Evolutionary conservation across 2,797 vertebrate genomes (phyloP).

Genomic region (Enteromius afrohamiltoni): DNA sequence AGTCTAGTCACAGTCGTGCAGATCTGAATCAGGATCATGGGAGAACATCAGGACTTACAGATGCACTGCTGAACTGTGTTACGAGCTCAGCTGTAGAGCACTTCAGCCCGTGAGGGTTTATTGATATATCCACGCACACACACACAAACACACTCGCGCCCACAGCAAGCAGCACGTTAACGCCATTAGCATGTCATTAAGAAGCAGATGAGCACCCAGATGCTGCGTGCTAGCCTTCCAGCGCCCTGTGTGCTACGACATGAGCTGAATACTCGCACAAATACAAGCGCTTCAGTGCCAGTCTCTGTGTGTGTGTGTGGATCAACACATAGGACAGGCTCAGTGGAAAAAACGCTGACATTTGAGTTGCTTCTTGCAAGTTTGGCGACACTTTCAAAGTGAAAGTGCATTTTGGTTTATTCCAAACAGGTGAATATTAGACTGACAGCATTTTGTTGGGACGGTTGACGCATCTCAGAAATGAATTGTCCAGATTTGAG

Average conservation of each 20-base stretch:
- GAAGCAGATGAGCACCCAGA: slow-evolving; percentile 57
- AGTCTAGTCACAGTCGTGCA: neutral
- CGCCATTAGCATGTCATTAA: slow-evolving; percentile 61
- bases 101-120: slow-evolving; percentile 24
- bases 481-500: neutral
- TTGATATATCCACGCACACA: slow-evolving; percentile 27
- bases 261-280: slow-evolving; percentile 45
- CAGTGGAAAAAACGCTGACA: neutral
- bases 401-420: neutral
- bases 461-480: neutral
- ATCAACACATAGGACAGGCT: neutral
- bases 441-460: neutral
- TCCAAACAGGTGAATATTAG: neutral
- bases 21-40: slow-evolving; percentile 3
- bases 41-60: slow-evolving; percentile 18
- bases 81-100: slow-evolving; percentile 30
- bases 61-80: slow-evolving; percentile 26
- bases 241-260: slow-evolving; percentile 22
- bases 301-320: neutral
- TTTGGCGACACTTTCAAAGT: neutral
- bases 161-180: slow-evolving; percentile 32
- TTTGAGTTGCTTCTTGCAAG: neutral
- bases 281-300: neutral
- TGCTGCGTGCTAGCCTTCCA: slow-evolving; percentile 51
- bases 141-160: slow-evolving; percentile 10